Percentiles rank a stretch among this genome's conserved stretches.
phyloP scores from a whole-genome alignment of 2,888 invertebrate genomes.

The Acleris cristana region DNA sequence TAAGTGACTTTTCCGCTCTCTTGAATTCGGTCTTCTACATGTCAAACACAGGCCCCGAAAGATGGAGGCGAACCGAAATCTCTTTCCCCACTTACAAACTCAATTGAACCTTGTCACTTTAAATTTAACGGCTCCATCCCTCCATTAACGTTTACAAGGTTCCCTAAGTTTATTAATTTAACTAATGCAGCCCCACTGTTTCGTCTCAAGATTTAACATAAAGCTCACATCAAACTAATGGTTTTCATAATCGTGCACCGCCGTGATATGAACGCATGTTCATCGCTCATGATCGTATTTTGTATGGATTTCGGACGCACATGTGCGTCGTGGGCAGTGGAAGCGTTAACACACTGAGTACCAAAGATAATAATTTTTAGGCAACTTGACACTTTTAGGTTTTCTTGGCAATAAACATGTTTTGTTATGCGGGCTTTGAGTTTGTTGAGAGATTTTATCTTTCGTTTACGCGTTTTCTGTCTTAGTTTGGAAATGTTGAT shows the following conservation, averaged over 20 bases:
- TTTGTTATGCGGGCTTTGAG: background rate
- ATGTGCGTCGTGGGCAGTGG: too few relatives aligned
- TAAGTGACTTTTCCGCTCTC: too few relatives aligned
- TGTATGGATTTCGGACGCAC: too few relatives aligned
- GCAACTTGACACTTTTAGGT: too few relatives aligned
- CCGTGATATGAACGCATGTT: background rate
- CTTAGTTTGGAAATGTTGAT: background rate
- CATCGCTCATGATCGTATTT: too few relatives aligned
- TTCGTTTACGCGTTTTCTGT: background rate
- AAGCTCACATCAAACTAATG: conserved; percentile 7
- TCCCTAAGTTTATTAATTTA: conserved; percentile 21
- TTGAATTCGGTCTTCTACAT: too few relatives aligned
- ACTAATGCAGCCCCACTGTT: conserved; percentile 16
- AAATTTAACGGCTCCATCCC: conserved; percentile 9
- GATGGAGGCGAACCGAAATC: conserved; percentile 3
- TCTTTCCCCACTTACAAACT: conserved; percentile 15
- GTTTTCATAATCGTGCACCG: background rate
- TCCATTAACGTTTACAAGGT: conserved; percentile 26
- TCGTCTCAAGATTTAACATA: conserved; percentile 2
- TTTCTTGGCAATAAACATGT: too few relatives aligned
- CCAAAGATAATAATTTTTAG: too few relatives aligned
- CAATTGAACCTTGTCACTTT: conserved; percentile 15
- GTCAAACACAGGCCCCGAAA: too few relatives aligned
- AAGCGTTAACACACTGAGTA: too few relatives aligned
- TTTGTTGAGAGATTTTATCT: conserved; percentile 3